A percentile compares a stretch with the other conserved stretches of the same genome.
These are phyloP conservation scores for Drosophila mimica DNA, from an alignment of 2,888 invertebrate genomes.

Conservation along the genomic window DNA sequence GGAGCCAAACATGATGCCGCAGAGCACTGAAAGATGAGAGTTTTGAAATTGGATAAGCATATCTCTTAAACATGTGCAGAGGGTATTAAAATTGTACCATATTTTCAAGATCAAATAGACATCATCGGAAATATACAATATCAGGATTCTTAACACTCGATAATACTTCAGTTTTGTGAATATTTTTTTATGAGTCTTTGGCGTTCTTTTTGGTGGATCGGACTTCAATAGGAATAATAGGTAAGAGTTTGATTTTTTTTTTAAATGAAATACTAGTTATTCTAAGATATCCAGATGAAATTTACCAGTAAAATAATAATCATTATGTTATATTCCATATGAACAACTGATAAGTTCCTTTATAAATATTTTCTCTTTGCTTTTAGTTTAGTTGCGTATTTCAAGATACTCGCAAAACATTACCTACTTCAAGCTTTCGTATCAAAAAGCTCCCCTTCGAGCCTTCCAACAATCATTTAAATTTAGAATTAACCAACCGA, in stretches of 20 bases:
- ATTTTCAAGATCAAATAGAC: not conserved
- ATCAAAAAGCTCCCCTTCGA: not conserved
- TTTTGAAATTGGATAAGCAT: not conserved
- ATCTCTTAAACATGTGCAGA: not conserved
- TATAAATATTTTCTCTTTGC: not conserved
- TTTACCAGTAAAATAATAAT: not conserved
- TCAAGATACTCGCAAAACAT: not conserved
- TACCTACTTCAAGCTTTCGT: not conserved
- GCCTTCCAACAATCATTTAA: not conserved
- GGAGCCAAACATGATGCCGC: slow-evolving; percentile 86
- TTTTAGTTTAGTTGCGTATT: not conserved
- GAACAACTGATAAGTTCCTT: not conserved
- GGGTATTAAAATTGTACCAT: not conserved
- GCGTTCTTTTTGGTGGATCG: no score
- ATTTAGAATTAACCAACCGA: not conserved
- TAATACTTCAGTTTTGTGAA: not conserved
- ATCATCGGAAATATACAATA: not conserved
- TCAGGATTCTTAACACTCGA: not conserved
- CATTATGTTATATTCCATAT: not conserved
- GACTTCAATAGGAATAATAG: not conserved
- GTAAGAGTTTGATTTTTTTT: not conserved
- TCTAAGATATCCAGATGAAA: not conserved
- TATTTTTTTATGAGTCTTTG: not conserved
- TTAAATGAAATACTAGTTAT: not conserved
- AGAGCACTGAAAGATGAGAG: slow-evolving; percentile 85